Evolutionary conservation across 35 echinoderm and acorn worm genomes (phyloP).

Genomic region (Apostichopus parvimensis): DNA sequence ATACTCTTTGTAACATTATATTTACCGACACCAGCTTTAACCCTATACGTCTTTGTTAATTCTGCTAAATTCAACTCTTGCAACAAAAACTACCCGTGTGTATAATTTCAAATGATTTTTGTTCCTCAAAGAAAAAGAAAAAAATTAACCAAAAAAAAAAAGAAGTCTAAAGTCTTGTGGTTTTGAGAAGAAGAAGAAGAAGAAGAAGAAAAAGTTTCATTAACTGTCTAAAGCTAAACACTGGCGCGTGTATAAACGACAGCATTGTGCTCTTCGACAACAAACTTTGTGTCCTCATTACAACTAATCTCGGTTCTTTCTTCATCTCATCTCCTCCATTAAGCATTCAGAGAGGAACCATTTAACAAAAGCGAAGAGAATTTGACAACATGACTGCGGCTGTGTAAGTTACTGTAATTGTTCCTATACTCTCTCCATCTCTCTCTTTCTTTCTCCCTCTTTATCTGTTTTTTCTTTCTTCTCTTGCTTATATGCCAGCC

Average conservation of each 20-base stretch:
- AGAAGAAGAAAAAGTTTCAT: background rate
- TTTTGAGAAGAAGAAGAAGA: background rate
- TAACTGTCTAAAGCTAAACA: conserved; percentile 8
- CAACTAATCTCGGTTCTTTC: background rate
- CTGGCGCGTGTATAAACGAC: conserved; percentile 1
- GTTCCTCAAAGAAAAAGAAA: background rate
- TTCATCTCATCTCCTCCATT: conserved; percentile 14
- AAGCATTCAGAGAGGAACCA: conserved; percentile 10
- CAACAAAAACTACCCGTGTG: background rate
- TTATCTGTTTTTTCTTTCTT: background rate
- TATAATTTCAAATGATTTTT: background rate
- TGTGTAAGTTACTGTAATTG: conserved; percentile 29
- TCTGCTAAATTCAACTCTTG: background rate
- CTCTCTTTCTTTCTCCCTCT: background rate
- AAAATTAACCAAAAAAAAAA: background rate
- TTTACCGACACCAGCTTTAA: background rate
- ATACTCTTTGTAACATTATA: background rate
- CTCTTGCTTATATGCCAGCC: background rate
- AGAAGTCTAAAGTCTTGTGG: background rate
- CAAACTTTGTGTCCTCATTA: background rate
- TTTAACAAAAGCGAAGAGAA: conserved; percentile 9
- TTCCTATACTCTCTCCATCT: background rate
- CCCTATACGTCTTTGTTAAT: background rate
- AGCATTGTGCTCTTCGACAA: conserved; percentile 31
- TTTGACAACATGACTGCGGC: conserved; percentile 28